Conservation (phyloP, 1,140 invertebrate species). For the Drosophila busckii region DNA sequence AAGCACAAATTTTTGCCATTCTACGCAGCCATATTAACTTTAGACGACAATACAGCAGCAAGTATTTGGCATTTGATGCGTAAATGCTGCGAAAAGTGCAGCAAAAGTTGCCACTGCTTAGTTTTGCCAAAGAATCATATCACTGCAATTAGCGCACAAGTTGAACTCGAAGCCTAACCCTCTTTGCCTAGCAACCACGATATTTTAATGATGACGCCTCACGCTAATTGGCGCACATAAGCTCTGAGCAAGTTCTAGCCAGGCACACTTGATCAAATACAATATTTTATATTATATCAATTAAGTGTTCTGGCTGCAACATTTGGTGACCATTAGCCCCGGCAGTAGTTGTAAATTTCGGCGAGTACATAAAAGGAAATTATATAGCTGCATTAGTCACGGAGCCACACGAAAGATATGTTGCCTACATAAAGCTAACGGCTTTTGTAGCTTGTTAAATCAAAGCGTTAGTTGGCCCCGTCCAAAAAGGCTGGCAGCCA, state of each 20-base stretch:
- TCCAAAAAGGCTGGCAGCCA: constrained; percentile 51
- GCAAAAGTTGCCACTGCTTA: too few relatives aligned
- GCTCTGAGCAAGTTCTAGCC: constrained; percentile 41
- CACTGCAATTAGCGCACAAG: too few relatives aligned
- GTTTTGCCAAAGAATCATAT: too few relatives aligned
- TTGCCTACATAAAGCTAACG: too few relatives aligned
- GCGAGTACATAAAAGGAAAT: constrained; percentile 69
- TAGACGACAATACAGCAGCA: too few relatives aligned
- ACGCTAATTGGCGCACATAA: too few relatives aligned
- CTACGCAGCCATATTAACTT: constrained; percentile 43
- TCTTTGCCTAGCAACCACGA: too few relatives aligned
- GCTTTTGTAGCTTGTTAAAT: constrained; percentile 47
- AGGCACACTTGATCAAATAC: constrained; percentile 55
- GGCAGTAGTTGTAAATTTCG: constrained; percentile 64
- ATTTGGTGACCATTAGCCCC: constrained; percentile 55
- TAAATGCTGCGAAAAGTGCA: constrained; percentile 23
- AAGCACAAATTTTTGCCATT: constrained; percentile 72
- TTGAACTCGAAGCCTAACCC: too few relatives aligned
- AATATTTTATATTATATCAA: constrained; percentile 71
- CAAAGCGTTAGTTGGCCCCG: constrained; percentile 46
- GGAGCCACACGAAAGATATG: too few relatives aligned
- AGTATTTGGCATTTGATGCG: constrained; percentile 34
- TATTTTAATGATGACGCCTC: too few relatives aligned
- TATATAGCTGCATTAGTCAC: constrained; percentile 52
- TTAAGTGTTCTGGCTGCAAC: constrained; percentile 42